Base-by-base conservation (phyloP, 2,113 vertebrate genomes). In the Tympanuchus pallidicinctus region DNA sequence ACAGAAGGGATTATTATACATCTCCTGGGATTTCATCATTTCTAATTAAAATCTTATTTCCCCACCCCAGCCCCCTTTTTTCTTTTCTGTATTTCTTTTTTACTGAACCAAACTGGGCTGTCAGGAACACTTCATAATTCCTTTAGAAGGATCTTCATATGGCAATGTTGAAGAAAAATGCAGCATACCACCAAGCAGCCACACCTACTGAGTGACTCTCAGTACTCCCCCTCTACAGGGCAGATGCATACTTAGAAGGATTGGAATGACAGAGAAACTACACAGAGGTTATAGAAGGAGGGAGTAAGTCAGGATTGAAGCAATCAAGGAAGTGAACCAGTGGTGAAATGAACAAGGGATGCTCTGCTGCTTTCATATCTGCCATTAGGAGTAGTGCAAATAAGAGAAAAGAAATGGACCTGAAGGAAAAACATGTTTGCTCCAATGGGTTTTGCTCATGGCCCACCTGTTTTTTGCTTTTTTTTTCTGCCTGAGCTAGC, bases 131-230 rank as follows among this genome's bases (percentile, higher is more conserved):
- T 74, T 43, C 13, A 81, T 43, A 80, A 34, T 59, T 77, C 28
- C 43, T 86, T 78, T 75, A 59, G 80, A 82, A 94, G 47, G 10
- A 82, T 13, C 12, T 75, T 18, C 17, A n/a, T 24, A 20, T 8
- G 4, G 10, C 47, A 45, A 18, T 27, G 34, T 67, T 56, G 48
- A 65, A 30, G 69, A 34, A 65, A 36, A 82, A 34, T 64, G 38
- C n/a, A 45, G 22, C 27, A 28, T 24, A 5, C 4, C 0, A 0
- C 36, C 40, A 63, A 40, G 34, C 34, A 47, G 27, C 22, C 38
- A 38, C 38, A 38, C 38, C 38, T 38, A 38, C 38, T 59, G 25
- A 27, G 22, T 32, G 54, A 25, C 61, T 73, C 18, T 5, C 34
- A 47, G 1, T 27, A 12, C 45, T 78, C 27, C 25, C 11, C 15